Evolutionary conservation across 2,113 vertebrate species (phyloP), one percentile per base, ranked within the genome.

Genomic region (Sylvilagus bachmani): DNA sequence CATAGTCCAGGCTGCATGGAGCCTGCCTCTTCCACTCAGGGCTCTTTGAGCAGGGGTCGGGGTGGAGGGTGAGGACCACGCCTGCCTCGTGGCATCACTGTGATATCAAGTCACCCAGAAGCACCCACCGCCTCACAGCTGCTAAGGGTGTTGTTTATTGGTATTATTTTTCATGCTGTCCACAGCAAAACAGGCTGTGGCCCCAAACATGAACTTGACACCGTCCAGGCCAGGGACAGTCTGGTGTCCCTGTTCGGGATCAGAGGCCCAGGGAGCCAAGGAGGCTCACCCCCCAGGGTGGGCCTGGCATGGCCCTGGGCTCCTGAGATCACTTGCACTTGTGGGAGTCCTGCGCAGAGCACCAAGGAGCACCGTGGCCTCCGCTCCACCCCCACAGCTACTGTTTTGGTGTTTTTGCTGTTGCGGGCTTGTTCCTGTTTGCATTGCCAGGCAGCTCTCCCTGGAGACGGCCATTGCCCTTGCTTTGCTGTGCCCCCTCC

Each of bases 361-460:
- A 5, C 49, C 1, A 38, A 83, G 84, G 10, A 67, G 33, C 33
- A 31, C 3, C 13, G 16, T 62, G 38, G 36, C 44, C 69, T 51
- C 66, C 5, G 0, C 21, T 49, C 8, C 58, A n/a, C 66, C 7
- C 38, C 70, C 53, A 53, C 93, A 25, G 27, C 24, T 83, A 53
- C 64, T 22, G 67, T 11, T 69, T 53, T 33, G 13, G 66, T 66
- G 36, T 7, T 49, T 53, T 71, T 79, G 25, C 5, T 0, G 14
- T 92, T 86, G 36, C 2, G 25, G 6, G 10, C 79, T 38, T 11
- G 71, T 91, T 91, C 89, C 96, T 90, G 13, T 92, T 93, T 90
- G 82, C 13, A 17, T 33, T 51, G 66, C 33, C 14, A 6, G 12
- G 82, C 55, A 55, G 61, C 62, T 49, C 9, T 36, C 66, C 69